Evolutionary conservation across 2,888 invertebrate species (phyloP).

Genomic region (Onthophagus sagittarius): DNA sequence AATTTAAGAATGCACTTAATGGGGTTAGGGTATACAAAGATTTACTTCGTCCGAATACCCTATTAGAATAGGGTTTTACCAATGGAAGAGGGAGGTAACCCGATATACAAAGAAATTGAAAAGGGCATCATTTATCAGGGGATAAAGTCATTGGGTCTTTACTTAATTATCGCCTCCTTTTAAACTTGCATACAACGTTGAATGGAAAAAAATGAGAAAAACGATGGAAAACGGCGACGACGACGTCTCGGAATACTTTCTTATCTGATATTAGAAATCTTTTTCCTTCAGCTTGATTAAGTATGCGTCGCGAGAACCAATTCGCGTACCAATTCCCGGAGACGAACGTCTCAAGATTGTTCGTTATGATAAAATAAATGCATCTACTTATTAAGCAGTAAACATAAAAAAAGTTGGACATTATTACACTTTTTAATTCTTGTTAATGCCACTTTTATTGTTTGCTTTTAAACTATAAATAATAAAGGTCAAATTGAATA

Average conservation of each 20-base stretch:
- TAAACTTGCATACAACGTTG: background rate
- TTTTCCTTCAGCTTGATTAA: background rate
- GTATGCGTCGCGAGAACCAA: background rate
- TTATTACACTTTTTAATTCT: too few species aligned
- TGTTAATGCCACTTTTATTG: too few species aligned
- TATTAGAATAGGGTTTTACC: background rate
- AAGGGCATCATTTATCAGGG: background rate
- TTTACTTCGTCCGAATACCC: conserved; percentile 8
- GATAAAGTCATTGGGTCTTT: background rate
- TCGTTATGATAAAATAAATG: background rate
- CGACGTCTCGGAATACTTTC: background rate
- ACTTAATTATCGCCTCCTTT: background rate
- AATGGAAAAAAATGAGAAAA: background rate
- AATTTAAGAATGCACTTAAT: conserved; percentile 22
- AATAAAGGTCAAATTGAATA: background rate
- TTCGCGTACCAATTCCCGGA: background rate
- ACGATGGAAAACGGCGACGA: background rate
- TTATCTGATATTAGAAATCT: background rate
- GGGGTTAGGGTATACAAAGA: background rate
- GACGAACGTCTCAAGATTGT: background rate
- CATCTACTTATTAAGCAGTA: background rate
- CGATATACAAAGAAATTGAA: background rate
- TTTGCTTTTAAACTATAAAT: background rate
- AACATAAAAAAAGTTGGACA: too few species aligned
- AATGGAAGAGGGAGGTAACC: background rate